These are phyloP conservation scores for Zoanthus solanderi DNA, from an alignment of 92 coral and sea anemone species.

Conservation along the genomic window DNA sequence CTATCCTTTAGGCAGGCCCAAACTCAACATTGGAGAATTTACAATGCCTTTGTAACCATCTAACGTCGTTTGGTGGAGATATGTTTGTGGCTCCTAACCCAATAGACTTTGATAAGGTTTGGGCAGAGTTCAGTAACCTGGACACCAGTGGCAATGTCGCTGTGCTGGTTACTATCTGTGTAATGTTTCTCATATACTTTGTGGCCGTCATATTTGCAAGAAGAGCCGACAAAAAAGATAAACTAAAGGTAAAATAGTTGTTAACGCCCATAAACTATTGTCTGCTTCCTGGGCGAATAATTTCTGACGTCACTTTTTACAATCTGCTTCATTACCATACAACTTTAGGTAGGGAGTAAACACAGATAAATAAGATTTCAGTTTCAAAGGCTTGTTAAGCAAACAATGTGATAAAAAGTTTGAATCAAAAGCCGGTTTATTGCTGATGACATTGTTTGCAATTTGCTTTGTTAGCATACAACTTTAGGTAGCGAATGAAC, in stretches of 20 bases:
- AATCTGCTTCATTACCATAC: too few relatives aligned
- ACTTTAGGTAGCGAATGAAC: too few relatives aligned
- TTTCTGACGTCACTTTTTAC: too few relatives aligned
- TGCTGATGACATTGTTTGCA: too few relatives aligned
- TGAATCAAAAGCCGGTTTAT: too few relatives aligned
- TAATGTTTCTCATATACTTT: conserved; percentile 28
- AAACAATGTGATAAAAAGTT: too few relatives aligned
- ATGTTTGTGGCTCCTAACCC: conserved; percentile 64
- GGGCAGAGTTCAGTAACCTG: conserved; percentile 45
- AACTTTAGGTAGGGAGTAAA: too few relatives aligned
- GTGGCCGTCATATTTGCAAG: conserved; percentile 40
- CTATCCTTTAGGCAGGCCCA: conserved; percentile 19
- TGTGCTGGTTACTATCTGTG: conserved; percentile 47
- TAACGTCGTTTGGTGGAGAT: conserved; percentile 69
- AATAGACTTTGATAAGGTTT: conserved; percentile 61
- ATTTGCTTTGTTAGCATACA: too few relatives aligned
- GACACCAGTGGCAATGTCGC: conserved; percentile 53
- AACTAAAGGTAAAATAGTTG: background rate
- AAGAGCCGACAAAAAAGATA: conserved; percentile 49
- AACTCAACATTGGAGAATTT: conserved; percentile 20
- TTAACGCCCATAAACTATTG: too few relatives aligned
- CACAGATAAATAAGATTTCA: too few relatives aligned
- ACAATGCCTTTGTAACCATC: conserved; percentile 63
- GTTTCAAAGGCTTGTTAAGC: too few relatives aligned
- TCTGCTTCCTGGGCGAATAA: too few relatives aligned